A percentile compares a stretch with the other conserved stretches of the same genome.
These are phyloP conservation scores for Oncorhynchus keta DNA, from an alignment of 2,113 vertebrate species.

Conservation along the genomic window DNA sequence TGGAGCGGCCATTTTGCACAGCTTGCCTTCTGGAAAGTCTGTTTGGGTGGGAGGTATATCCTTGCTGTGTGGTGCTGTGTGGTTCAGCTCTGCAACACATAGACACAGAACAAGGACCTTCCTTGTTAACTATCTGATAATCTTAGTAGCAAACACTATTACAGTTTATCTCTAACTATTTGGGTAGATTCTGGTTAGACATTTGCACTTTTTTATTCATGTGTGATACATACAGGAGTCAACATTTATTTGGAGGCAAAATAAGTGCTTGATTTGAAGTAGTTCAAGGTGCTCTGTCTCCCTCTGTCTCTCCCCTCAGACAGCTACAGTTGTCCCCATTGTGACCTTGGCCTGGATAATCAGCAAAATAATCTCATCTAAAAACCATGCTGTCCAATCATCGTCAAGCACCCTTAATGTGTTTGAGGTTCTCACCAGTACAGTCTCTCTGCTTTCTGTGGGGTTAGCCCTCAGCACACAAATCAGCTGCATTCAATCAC, in stretches of 20 bases:
- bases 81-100: slow-evolving; percentile 64
- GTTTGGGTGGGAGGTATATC: slow-evolving; percentile 66
- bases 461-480: slow-evolving; percentile 13
- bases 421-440: slow-evolving; percentile 36
- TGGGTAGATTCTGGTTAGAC: slow-evolving; percentile 23
- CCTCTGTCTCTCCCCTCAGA: not conserved
- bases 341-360: slow-evolving; percentile 62
- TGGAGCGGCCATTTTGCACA: slow-evolving; percentile 75
- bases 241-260: not conserved
- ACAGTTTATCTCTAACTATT: not conserved
- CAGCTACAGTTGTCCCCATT: slow-evolving; percentile 5
- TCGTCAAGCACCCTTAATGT: slow-evolving; percentile 50
- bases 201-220: slow-evolving; percentile 8
- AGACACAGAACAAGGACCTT: slow-evolving; percentile 14
- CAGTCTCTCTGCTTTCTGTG: slow-evolving; percentile 32
- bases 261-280: not conserved
- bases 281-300: not conserved
- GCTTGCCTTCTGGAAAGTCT: slow-evolving; percentile 72
- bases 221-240: not conserved
- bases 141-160: slow-evolving; percentile 9
- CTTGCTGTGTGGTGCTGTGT: slow-evolving; percentile 45
- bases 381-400: slow-evolving; percentile 53
- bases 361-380: slow-evolving; percentile 57
- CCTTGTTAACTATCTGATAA: not conserved
- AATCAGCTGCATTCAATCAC: too few relatives aligned